Evolutionary conservation across 2,113 vertebrate genomes (phyloP).

Genomic region (Eublepharis macularius): DNA sequence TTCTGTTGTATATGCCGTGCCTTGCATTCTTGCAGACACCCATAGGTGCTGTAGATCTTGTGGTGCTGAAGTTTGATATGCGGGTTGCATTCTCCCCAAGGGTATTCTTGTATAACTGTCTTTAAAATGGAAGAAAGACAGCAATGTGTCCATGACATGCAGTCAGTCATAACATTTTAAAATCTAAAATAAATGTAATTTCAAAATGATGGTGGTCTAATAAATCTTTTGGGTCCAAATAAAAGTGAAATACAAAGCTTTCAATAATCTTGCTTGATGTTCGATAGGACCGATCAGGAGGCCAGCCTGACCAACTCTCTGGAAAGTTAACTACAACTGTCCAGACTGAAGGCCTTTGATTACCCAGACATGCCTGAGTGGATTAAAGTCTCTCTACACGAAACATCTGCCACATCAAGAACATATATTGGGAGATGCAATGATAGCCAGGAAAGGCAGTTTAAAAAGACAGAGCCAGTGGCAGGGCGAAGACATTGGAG

Average conservation of each 20-base stretch:
- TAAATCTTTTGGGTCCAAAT: background rate
- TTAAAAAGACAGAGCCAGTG: too few relatives aligned
- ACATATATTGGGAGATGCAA: too few relatives aligned
- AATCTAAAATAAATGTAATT: background rate
- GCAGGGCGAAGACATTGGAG: too few relatives aligned
- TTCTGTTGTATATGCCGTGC: constrained; percentile 65
- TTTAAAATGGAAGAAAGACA: constrained; percentile 48
- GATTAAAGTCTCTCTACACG: too few relatives aligned
- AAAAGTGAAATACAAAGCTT: background rate
- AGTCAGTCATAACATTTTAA: background rate
- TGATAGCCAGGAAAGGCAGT: too few relatives aligned
- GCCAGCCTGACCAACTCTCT: background rate
- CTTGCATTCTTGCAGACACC: constrained; percentile 79
- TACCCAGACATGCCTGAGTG: background rate
- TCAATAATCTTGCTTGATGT: background rate
- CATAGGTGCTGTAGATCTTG: constrained; percentile 71
- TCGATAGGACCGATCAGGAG: background rate
- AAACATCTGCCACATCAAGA: too few relatives aligned
- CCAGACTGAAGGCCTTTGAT: background rate
- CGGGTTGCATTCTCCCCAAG: constrained; percentile 82
- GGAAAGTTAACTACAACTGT: background rate
- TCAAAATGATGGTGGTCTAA: background rate
- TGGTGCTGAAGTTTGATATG: constrained; percentile 64
- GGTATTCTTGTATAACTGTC: constrained; percentile 79
- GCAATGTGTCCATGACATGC: background rate